Conservation (phyloP, 1,140 invertebrate genomes). For the Temnothorax longispinosus region DNA sequence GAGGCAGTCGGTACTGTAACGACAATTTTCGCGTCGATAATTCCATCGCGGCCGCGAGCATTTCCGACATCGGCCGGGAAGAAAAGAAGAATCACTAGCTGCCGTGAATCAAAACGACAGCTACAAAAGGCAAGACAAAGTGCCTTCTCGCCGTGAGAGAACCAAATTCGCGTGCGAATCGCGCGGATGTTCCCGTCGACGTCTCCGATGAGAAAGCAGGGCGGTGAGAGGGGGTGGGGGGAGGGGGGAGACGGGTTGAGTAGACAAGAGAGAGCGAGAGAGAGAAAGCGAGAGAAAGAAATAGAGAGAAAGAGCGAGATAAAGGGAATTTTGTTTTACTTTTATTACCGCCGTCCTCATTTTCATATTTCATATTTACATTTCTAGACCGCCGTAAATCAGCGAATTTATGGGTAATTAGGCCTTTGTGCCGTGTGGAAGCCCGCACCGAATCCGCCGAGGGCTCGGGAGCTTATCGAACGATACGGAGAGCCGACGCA, state of each 20-base stretch:
- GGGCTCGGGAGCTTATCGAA: slow-evolving; percentile 52
- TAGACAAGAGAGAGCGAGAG: not conserved
- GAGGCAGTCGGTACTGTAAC: not conserved
- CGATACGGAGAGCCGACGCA: slow-evolving; percentile 36
- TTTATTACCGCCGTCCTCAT: slow-evolving; percentile 92
- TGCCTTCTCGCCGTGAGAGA: slow-evolving; percentile 70
- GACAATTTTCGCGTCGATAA: slow-evolving; percentile 44
- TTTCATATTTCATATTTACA: slow-evolving; percentile 94
- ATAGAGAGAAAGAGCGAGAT: slow-evolving; percentile 12
- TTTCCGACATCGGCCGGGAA: slow-evolving; percentile 41
- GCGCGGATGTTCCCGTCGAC: slow-evolving; percentile 59
- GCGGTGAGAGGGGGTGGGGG: not conserved
- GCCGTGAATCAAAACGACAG: slow-evolving; percentile 61
- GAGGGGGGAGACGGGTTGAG: slow-evolving; percentile 21
- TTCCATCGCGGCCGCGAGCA: slow-evolving; percentile 40
- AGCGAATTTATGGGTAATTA: slow-evolving; percentile 90
- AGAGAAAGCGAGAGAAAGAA: not conserved
- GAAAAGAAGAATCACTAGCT: slow-evolving; percentile 61
- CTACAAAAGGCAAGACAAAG: slow-evolving; percentile 61
- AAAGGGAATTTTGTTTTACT: slow-evolving; percentile 85
- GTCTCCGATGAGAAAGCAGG: slow-evolving; percentile 50
- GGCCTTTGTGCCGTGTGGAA: slow-evolving; percentile 86
- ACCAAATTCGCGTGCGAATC: slow-evolving; percentile 78
- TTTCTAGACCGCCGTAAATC: slow-evolving; percentile 88
- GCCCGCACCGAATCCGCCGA: slow-evolving; percentile 59